These are phyloP conservation scores for Todus mexicanus DNA, from an alignment of 2,797 vertebrate genomes.

Conservation along the genomic window DNA sequence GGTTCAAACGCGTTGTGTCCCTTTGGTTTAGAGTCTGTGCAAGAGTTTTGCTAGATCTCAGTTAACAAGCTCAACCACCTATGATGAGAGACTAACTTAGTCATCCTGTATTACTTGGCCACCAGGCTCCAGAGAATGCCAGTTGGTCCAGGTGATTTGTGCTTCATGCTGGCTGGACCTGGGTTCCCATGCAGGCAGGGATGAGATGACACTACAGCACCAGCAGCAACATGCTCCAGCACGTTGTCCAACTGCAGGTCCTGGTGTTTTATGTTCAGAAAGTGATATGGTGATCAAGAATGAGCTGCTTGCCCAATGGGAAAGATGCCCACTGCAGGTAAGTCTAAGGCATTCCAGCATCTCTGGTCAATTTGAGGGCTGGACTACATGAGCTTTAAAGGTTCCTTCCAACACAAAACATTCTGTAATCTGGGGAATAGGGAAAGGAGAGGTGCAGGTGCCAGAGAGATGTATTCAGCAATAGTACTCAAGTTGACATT, in stretches of 20 bases:
- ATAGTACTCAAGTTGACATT: background rate
- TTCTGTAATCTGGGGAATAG: background rate
- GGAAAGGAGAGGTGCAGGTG: background rate
- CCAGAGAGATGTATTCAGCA: background rate
- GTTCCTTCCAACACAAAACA: background rate
- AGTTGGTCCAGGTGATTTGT: background rate
- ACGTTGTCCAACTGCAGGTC: no score
- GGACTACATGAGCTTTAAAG: background rate
- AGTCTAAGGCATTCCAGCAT: background rate
- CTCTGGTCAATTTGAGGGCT: background rate
- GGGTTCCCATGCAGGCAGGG: background rate
- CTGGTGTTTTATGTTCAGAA: rapidly evolving
- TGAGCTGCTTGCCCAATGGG: background rate
- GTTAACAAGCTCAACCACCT: background rate
- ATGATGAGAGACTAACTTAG: background rate
- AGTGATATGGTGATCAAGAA: background rate
- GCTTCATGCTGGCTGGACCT: background rate
- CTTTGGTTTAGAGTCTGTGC: background rate
- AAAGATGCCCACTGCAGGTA: background rate
- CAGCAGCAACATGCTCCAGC: background rate
- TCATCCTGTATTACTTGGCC: background rate
- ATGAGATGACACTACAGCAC: background rate
- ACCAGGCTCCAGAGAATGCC: background rate
- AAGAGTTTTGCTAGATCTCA: background rate
- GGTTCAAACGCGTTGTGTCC: background rate